Evolutionary conservation across 2,113 vertebrate species (phyloP).

Genomic region (Cisticola juncidis): DNA sequence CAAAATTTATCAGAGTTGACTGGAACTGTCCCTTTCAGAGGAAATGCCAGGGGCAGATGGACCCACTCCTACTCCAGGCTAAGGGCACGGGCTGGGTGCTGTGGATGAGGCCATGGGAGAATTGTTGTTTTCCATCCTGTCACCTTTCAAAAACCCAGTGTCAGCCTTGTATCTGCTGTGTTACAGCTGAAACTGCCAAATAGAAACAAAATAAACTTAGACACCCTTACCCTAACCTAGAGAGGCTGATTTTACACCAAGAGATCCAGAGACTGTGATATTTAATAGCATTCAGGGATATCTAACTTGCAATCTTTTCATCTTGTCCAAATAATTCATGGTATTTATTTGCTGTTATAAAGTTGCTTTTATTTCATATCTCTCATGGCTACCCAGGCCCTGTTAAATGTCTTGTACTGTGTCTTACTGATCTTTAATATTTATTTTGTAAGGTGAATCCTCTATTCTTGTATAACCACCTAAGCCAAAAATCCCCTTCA

Average conservation of each 20-base stretch:
- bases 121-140: background rate
- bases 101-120: background rate
- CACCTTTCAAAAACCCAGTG: background rate
- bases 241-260: background rate
- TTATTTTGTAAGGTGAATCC: slow-evolving; percentile 19
- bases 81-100: background rate
- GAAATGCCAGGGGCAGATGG: background rate
- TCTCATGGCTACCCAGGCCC: background rate
- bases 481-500: slow-evolving; percentile 36
- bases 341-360: slow-evolving; percentile 21
- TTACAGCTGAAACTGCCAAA: background rate
- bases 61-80: background rate
- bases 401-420: background rate
- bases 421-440: background rate
- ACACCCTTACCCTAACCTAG: background rate
- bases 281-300: background rate
- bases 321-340: background rate
- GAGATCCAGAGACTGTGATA: background rate
- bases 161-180: background rate
- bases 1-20: background rate
- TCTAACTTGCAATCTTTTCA: background rate
- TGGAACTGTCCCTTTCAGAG: background rate
- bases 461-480: background rate
- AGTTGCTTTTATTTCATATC: background rate
- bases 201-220: background rate